These are phyloP conservation scores for Amphimedon queenslandica DNA, from an alignment of 37 sponge, comb jelly and placozoan genomes.

Conservation along the genomic window DNA sequence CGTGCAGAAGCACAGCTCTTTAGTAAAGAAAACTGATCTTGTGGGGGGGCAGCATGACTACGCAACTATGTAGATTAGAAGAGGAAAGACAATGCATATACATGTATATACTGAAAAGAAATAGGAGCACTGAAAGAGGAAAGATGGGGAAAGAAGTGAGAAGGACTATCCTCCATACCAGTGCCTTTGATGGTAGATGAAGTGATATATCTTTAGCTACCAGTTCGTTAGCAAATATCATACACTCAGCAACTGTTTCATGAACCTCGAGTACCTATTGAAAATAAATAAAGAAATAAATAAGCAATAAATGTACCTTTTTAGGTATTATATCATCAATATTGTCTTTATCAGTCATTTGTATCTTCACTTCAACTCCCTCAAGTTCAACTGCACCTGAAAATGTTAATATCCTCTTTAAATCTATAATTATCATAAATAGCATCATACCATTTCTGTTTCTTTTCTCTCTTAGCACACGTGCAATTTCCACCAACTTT, in stretches of 20 bases:
- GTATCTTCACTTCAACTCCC: conserved; percentile 56
- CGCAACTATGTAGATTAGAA: conserved; percentile 28
- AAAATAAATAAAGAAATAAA: not conserved
- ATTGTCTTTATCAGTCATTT: conserved; percentile 27
- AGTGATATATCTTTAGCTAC: conserved; percentile 63
- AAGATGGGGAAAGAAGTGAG: no score
- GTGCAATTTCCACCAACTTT: conserved; percentile 35
- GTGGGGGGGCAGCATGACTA: conserved; percentile 23
- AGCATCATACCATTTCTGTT: conserved; percentile 4
- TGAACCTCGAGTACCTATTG: conserved; percentile 64
- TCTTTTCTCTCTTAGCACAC: conserved; percentile 35
- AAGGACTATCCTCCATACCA: no score
- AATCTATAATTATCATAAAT: no score
- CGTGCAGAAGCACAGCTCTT: conserved; percentile 24
- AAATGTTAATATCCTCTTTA: not conserved
- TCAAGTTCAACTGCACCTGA: conserved; percentile 70
- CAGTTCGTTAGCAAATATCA: conserved; percentile 82
- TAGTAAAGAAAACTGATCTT: conserved; percentile 10
- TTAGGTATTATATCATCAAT: conserved; percentile 63
- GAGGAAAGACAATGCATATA: no score
- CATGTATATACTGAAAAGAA: no score
- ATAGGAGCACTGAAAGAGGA: no score
- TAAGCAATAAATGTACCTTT: conserved; percentile 24
- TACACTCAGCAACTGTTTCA: conserved; percentile 73
- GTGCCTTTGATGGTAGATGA: conserved; percentile 45